Evolutionary conservation across 2,888 invertebrate species (phyloP).

Genomic region (Apomyelois bistriatella): DNA sequence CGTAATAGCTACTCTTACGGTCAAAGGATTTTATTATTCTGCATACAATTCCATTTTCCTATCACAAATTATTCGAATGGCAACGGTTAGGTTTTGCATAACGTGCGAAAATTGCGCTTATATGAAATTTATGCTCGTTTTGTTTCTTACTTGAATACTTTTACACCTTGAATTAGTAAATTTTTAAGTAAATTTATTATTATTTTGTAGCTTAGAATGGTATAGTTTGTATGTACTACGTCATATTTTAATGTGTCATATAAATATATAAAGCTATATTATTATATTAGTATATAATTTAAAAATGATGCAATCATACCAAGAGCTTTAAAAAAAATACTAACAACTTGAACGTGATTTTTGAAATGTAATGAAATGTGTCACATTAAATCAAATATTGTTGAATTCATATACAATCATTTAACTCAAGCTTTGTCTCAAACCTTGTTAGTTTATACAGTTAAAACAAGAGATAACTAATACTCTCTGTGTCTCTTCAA

Average conservation of each 20-base stretch:
- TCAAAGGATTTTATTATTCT: conserved; percentile 73
- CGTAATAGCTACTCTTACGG: conserved; percentile 35
- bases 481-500: conserved; percentile 18
- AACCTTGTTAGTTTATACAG: conserved; percentile 13
- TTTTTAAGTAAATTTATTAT: background rate
- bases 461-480: conserved; percentile 21
- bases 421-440: conserved; percentile 13
- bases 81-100: conserved; percentile 65
- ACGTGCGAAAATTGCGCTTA: conserved; percentile 63
- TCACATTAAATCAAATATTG: background rate
- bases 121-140: conserved; percentile 48
- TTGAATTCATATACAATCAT: background rate
- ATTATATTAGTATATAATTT: no score
- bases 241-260: no score
- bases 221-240: no score
- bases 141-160: conserved; percentile 29
- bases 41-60: conserved; percentile 75
- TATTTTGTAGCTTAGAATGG: background rate
- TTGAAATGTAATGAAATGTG: no score
- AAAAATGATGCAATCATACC: no score
- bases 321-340: no score
- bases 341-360: no score
- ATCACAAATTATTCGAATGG: conserved; percentile 71
- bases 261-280: no score
- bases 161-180: conserved; percentile 13